Percentiles rank a stretch among this genome's conserved stretches.
Conservation (phyloP, 2,113 vertebrate genomes). For the Promerops cafer region DNA sequence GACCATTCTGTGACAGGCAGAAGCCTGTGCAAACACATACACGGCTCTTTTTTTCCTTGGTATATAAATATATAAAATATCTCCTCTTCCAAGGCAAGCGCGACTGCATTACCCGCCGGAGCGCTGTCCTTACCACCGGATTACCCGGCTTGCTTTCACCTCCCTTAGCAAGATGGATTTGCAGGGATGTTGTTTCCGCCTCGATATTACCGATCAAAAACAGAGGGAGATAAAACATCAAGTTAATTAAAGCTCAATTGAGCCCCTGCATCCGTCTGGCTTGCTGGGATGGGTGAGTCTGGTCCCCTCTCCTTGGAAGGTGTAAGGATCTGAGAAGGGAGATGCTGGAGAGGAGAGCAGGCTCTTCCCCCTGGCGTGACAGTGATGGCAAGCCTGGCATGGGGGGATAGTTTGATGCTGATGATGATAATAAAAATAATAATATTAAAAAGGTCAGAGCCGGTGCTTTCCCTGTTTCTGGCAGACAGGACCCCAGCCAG, state of each 20-base stretch:
- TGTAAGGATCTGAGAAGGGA: neutral
- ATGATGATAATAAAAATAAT: neutral
- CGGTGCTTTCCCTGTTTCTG: neutral
- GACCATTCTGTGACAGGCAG: conserved; percentile 8
- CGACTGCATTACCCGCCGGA: neutral
- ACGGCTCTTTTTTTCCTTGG: neutral
- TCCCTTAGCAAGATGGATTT: conserved; percentile 39
- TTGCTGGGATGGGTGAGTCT: neutral
- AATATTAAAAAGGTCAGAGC: neutral
- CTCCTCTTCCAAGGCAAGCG: neutral
- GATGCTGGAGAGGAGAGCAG: neutral
- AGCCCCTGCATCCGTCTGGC: neutral
- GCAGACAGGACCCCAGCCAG: neutral
- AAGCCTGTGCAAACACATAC: conserved; percentile 26
- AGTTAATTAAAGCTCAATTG: neutral
- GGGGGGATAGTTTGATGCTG: neutral
- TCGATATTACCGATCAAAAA: neutral
- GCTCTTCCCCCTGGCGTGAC: neutral
- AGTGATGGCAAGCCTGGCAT: neutral
- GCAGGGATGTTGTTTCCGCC: neutral
- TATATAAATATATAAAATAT: conserved; percentile 57
- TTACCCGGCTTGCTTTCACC: conserved; percentile 36
- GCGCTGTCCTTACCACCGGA: neutral
- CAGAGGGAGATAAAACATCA: neutral
- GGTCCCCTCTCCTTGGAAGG: neutral